Evolutionary conservation across 2,797 vertebrate species (phyloP), one percentile per base, ranked within the genome.

Genomic region (Thunnus albacares): DNA sequence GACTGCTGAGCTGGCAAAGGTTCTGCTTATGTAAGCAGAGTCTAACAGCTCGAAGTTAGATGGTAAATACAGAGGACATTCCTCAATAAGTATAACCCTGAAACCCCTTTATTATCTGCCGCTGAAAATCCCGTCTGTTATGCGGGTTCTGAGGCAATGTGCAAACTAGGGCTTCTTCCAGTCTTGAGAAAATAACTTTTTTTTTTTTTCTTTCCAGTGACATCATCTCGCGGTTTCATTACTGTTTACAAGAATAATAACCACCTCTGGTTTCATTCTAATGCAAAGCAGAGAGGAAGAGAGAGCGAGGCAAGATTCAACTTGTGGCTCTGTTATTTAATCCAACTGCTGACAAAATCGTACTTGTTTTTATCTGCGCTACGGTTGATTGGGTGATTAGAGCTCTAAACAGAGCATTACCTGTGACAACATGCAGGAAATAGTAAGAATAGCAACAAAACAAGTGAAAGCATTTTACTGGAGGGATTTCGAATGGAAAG

Each of bases 1-100:
- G 89, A 90, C 82, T 90, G 94, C 92, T 92, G 90, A 90, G 89
- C 80, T 92, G 93, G 92, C 92, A 87, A 76, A 87, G 86, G 84
- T 86, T 79, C 75, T 68, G 89, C 90, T 92, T 93, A 92, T 92
- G 89, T 89, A 93, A 94, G 90, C 86, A 84, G 73, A 77, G 89
- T 66, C 81, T 63, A 75, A 75, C 76, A 83, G 87, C 59, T n/a
- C 33, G 80, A 62, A 73, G 79, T 85, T 77, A 82, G 74, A 82
- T 15, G 77, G 79, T 90, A 85, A 93, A 92, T 74, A 89, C 82
- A 90, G 83, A 85, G 85, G 72, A 75, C 60, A 45, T 77, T 87
- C 80, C 79, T 82, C 87, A 69, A 76, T 77, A 89, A 91, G 78
- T 81, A 78, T 63, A 91, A 77, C 73, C 80, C 80, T 78, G 72